These are phyloP conservation scores for Rhizoglyphus robini DNA, from an alignment of 1,140 invertebrate species.

Conservation along the genomic window DNA sequence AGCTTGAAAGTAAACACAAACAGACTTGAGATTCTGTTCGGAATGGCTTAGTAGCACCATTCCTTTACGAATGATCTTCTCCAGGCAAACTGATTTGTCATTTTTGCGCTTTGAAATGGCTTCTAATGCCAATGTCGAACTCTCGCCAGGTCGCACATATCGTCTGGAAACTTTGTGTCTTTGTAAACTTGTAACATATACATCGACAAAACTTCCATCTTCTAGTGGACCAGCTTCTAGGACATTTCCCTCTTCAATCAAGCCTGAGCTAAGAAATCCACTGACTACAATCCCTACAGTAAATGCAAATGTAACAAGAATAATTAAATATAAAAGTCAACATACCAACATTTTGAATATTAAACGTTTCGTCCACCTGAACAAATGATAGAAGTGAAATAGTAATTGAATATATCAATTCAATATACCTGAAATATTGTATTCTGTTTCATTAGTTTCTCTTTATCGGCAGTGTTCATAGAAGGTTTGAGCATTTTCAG, in stretches of 20 bases:
- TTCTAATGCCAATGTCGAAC: conserved; percentile 66
- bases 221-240: conserved; percentile 63
- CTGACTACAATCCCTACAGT: conserved; percentile 54
- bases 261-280: conserved; percentile 64
- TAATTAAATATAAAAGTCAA: not conserved
- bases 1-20: conserved; percentile 43
- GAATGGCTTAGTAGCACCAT: conserved; percentile 42
- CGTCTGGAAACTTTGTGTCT: conserved; percentile 76
- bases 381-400: conserved; percentile 31
- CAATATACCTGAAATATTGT: conserved; percentile 36
- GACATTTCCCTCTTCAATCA: conserved; percentile 64
- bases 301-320: not conserved
- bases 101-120: not conserved
- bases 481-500: conserved; percentile 56
- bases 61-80: conserved; percentile 50
- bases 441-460: conserved; percentile 48
- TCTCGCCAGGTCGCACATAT: conserved; percentile 72
- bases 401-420: conserved; percentile 7
- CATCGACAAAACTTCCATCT: conserved; percentile 61
- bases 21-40: conserved; percentile 4
- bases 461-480: conserved; percentile 50
- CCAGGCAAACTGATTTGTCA: not conserved
- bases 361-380: conserved; percentile 84
- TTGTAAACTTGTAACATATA: conserved; percentile 68
- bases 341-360: conserved; percentile 45